Conservation (phyloP, 2,888 invertebrate genomes). For the Dendrolimus pini region DNA sequence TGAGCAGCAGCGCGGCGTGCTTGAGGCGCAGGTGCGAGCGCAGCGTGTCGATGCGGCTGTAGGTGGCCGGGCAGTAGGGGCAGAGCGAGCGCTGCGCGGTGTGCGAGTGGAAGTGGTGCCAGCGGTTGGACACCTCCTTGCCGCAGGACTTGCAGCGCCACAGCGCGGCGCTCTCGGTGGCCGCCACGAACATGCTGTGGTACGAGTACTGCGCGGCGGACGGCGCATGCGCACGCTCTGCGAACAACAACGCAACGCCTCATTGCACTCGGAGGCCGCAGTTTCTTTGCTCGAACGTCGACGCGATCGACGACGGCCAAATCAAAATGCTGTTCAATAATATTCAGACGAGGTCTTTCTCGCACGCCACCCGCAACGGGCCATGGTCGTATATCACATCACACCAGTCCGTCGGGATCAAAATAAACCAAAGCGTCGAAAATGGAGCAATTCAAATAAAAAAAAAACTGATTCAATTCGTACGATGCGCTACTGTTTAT, state of each 20-base stretch:
- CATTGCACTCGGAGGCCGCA: background rate
- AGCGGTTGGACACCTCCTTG: constrained; percentile 91
- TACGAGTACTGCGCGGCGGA: constrained; percentile 78
- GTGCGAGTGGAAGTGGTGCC: constrained; percentile 93
- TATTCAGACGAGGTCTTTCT: too few species aligned
- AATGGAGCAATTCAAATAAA: too few species aligned
- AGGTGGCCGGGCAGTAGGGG: constrained; percentile 90
- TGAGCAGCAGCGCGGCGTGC: constrained; percentile 76
- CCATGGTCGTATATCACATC: too few species aligned
- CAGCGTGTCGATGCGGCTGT: constrained; percentile 91
- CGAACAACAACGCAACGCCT: constrained; percentile 31
- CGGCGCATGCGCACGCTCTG: constrained; percentile 42
- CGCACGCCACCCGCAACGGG: too few species aligned
- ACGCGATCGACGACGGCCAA: too few species aligned
- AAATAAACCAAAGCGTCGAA: too few species aligned
- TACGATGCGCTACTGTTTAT: too few species aligned
- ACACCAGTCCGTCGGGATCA: too few species aligned
- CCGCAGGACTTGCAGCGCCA: constrained; percentile 90
- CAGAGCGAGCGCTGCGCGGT: constrained; percentile 87
- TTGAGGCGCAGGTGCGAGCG: constrained; percentile 88
- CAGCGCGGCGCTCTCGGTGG: constrained; percentile 82
- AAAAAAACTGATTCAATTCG: too few species aligned
- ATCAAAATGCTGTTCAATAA: too few species aligned
- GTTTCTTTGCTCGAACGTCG: too few species aligned
- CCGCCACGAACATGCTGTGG: constrained; percentile 89